These are phyloP conservation scores for Accipiter virgatus DNA, from an alignment of 2,113 vertebrate species.

Conservation along the genomic window DNA sequence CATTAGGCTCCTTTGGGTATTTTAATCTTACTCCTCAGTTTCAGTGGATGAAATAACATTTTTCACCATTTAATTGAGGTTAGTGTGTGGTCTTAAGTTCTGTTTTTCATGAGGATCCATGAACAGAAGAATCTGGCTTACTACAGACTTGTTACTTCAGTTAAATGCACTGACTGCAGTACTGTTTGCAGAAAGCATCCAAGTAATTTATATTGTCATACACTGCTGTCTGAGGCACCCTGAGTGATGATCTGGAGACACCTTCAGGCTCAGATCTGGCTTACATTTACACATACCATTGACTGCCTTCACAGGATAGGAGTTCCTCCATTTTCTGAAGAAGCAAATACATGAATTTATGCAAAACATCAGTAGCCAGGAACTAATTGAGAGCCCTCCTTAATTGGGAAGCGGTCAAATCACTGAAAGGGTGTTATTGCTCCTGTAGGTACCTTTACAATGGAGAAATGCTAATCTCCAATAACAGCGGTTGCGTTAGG, in stretches of 20 bases:
- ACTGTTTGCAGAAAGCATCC: too few species aligned
- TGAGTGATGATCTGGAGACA: not conserved
- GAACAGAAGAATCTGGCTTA: not conserved
- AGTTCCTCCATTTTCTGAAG: not conserved
- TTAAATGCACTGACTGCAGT: not conserved
- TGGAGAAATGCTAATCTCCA: not conserved
- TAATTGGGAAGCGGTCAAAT: not conserved
- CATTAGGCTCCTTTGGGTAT: not conserved
- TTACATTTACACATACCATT: rapidly evolving
- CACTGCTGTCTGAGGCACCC: not conserved
- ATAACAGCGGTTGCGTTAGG: not conserved
- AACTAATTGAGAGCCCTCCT: not conserved
- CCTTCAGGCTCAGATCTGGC: not conserved
- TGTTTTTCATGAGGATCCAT: not conserved
- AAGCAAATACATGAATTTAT: not conserved
- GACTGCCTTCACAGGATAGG: not conserved
- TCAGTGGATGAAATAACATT: not conserved
- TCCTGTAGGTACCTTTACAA: not conserved
- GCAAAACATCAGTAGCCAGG: not conserved
- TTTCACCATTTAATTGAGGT: not conserved
- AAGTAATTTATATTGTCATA: not conserved
- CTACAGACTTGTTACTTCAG: not conserved
- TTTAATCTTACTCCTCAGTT: not conserved
- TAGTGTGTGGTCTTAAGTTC: not conserved
- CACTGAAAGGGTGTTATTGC: not conserved